Conservation (phyloP, 2,888 invertebrate genomes). For the Platerodrilus igneus region DNA sequence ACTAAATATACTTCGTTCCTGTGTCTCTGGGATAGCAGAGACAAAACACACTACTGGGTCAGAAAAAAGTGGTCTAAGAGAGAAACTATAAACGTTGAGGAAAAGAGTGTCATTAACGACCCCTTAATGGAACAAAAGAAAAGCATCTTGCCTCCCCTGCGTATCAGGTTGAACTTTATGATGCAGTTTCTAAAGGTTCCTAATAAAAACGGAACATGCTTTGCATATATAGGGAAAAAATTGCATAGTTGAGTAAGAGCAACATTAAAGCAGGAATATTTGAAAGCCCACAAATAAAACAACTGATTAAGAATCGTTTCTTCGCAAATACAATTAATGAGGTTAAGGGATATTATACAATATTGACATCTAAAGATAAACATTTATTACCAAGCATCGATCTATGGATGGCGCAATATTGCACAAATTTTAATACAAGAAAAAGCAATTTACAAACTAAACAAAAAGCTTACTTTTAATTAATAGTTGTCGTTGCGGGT, state of each 20-base stretch:
- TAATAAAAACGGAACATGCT: slow-evolving; percentile 3
- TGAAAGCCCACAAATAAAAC: slow-evolving; percentile 4
- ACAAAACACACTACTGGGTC: slow-evolving; percentile 11
- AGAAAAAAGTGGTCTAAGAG: slow-evolving; percentile 8
- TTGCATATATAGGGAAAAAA: slow-evolving; percentile 1
- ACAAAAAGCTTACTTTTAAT: no score
- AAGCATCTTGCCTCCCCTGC: slow-evolving; percentile 17
- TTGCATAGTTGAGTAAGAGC: slow-evolving; percentile 2
- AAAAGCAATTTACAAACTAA: no score
- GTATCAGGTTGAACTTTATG: slow-evolving; percentile 1
- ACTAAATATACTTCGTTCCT: no score
- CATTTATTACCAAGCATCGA: no score
- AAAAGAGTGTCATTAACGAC: slow-evolving; percentile 18
- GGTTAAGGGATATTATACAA: no score
- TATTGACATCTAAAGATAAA: no score
- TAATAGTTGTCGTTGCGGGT: no score
- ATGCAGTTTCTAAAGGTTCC: slow-evolving; percentile 5
- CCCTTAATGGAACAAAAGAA: slow-evolving; percentile 17
- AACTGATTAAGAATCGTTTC: slow-evolving; percentile 4
- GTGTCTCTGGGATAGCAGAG: slow-evolving; percentile 23
- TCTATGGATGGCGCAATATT: no score
- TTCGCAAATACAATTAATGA: no score
- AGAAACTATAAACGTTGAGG: slow-evolving; percentile 9
- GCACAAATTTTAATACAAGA: no score
- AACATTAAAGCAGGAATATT: no score